Evolutionary conservation across 2,888 invertebrate species (phyloP), one percentile per base, ranked within the genome.

Genomic region (Phorcus lineatus): DNA sequence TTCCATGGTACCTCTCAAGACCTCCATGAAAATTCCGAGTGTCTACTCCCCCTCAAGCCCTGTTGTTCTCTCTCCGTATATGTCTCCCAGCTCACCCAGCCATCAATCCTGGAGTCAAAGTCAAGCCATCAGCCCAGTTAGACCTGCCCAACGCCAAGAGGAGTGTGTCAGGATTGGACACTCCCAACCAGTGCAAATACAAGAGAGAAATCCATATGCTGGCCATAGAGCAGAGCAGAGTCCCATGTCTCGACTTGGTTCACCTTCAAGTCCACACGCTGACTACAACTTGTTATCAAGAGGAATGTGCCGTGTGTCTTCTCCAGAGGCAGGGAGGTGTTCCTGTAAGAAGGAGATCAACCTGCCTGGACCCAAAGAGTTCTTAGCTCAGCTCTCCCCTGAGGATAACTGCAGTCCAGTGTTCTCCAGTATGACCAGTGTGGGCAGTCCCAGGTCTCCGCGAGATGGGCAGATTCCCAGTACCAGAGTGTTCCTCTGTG

Each of bases 401-500:
- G 53, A 53, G 28, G 53, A 28, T 13, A 53, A 75, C 53, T 11
- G 24, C 52, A 74, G 36, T 19, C 24, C 52, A 11, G 24, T n/a
- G 47, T 16, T 52, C 24, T 22, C 22, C 52, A 74, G 19, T 9
- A n/a, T 24, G 24, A 13, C 74, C n/a, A 67, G 28, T 67, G 67
- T 28, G 13, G 24, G 19, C 24, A 24, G 47, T 52, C 52, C 52
- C 7, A 19, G 22, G 19, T 17, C 55, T 16, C 55, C 76, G 9
- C 52, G 22, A 31, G 76, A 76, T 16, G 53, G 24, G 11, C 54
- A 13, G 47, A 81, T 88, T 17, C 86, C 87, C 0, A 87, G 86
- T 80, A 86, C 86, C n/a, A 81, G 85, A 74, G 80, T 88, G 40
- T 87, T 88, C 81, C 80, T 88, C n/a, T 87, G 87, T 84, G 88